phyloP scores from a whole-genome alignment of 2,888 invertebrate species.

The Diploptera punctata region DNA sequence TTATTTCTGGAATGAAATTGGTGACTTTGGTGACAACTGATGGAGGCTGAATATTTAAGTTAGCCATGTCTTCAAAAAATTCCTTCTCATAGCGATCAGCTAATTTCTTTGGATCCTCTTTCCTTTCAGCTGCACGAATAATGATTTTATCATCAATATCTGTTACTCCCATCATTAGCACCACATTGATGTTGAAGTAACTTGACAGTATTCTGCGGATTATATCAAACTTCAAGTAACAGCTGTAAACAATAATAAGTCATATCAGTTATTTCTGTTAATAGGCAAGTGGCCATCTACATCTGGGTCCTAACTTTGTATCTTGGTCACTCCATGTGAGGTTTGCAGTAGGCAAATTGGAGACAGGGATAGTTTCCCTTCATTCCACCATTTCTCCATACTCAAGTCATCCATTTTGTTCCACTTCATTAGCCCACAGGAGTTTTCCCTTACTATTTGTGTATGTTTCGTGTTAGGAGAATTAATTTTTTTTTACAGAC shows the following conservation, averaged over 20 bases:
- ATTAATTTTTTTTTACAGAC: no score
- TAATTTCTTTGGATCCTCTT: slow-evolving; percentile 63
- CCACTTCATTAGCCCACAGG: no score
- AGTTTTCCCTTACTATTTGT: no score
- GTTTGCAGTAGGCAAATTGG: no score
- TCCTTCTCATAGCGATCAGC: slow-evolving; percentile 77
- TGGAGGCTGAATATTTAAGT: slow-evolving; percentile 74
- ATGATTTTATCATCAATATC: slow-evolving; percentile 97
- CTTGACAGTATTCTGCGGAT: slow-evolving; percentile 80
- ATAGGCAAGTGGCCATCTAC: no score
- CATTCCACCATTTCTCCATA: no score
- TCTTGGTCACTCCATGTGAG: no score
- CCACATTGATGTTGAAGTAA: slow-evolving; percentile 77
- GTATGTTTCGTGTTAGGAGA: no score
- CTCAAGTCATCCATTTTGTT: no score
- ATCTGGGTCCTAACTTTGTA: no score
- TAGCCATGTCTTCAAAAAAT: slow-evolving; percentile 79
- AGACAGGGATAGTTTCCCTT: no score
- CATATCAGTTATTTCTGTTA: no score
- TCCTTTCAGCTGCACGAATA: slow-evolving; percentile 63
- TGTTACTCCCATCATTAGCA: slow-evolving; percentile 89
- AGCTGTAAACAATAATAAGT: slow-evolving; percentile 60
- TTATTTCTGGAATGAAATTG: slow-evolving; percentile 79
- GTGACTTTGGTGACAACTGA: slow-evolving; percentile 78
- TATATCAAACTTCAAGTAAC: slow-evolving; percentile 88